Conservation (phyloP, 2,797 vertebrate genomes). For the Graptemys geographica region DNA sequence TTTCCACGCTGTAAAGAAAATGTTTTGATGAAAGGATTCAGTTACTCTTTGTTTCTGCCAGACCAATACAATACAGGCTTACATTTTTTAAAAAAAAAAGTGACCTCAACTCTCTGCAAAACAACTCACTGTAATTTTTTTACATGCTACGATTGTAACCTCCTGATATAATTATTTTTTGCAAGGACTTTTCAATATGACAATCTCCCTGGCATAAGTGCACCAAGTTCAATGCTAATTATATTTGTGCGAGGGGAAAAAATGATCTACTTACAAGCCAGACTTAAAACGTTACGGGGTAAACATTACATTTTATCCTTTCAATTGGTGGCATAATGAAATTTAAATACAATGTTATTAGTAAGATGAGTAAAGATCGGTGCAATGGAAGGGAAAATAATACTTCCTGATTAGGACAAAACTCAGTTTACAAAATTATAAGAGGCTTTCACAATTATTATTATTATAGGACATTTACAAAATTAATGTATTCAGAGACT, state of each 20-base stretch:
- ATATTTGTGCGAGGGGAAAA: slow-evolving; percentile 3
- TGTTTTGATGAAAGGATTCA: neutral
- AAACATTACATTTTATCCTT: neutral
- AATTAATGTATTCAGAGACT: neutral
- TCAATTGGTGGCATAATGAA: neutral
- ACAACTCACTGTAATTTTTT: neutral
- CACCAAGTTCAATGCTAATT: slow-evolving; percentile 49
- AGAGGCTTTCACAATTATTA: too few relatives aligned
- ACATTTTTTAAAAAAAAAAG: neutral
- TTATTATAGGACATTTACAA: neutral
- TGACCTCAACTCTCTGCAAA: neutral
- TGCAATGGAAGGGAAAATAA: neutral
- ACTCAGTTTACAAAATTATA: neutral
- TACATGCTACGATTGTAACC: neutral
- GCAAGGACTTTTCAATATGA: neutral
- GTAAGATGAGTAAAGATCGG: neutral
- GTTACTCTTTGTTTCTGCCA: neutral
- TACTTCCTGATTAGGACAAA: neutral
- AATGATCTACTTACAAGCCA: neutral
- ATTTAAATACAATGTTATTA: neutral
- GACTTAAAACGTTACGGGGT: neutral
- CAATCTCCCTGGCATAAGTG: neutral
- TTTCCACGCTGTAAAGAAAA: neutral
- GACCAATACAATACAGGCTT: neutral
- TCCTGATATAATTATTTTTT: neutral